phyloP scores from a whole-genome alignment of 2,113 vertebrate species.

The Terrapene triunguis region DNA sequence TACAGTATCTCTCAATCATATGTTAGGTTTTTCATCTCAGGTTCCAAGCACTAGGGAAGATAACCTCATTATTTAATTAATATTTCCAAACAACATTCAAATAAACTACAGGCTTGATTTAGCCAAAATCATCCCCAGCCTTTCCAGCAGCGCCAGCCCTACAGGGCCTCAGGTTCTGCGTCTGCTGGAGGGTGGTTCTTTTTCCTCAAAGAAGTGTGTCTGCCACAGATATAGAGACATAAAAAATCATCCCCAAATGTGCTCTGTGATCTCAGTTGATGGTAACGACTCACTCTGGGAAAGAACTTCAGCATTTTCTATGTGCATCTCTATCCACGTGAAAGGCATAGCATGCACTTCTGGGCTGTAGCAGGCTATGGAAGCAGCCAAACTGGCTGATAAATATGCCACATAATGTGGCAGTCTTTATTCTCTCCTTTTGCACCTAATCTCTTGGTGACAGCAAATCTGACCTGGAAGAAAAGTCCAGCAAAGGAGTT shows the following conservation, averaged over 20 bases:
- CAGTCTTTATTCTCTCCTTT: background rate
- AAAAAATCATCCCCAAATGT: background rate
- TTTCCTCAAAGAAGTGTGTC: background rate
- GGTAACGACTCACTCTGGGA: background rate
- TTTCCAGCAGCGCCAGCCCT: background rate
- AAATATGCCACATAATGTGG: background rate
- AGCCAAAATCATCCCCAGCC: background rate
- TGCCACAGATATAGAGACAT: background rate
- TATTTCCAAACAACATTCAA: background rate
- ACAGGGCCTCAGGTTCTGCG: background rate
- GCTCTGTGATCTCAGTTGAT: background rate
- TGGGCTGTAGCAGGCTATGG: background rate
- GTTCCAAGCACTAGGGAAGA: background rate
- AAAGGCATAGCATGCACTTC: background rate
- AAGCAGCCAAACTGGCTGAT: background rate
- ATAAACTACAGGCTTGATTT: background rate
- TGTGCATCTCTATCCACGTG: accelerated
- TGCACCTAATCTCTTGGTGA: background rate
- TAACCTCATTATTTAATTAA: background rate
- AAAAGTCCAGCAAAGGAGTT: background rate
- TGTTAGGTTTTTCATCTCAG: background rate
- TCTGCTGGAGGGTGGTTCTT: background rate
- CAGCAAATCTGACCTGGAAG: background rate
- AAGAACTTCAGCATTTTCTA: background rate
- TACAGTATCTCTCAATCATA: background rate